Percentiles rank a stretch among this genome's conserved stretches.
phyloP scores from a whole-genome alignment of 1,140 invertebrate genomes.

The Aporrectodea caliginosa region DNA sequence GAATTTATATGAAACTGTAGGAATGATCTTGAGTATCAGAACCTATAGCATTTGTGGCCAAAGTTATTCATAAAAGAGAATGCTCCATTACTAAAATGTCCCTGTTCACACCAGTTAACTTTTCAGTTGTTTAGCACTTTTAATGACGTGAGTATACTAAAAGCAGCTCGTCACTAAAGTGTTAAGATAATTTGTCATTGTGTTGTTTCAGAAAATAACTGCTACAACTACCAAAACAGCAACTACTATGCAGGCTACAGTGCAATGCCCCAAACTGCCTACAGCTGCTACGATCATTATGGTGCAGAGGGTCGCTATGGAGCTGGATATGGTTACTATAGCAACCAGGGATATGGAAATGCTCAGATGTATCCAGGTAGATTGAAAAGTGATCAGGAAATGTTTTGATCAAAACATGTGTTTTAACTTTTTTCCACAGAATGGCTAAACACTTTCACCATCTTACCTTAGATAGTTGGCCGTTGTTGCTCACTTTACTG shows the following conservation, averaged over 20 bases:
- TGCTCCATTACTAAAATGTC: neutral
- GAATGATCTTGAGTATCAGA: no score
- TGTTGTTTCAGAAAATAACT: neutral
- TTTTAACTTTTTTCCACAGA: no score
- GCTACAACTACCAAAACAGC: neutral
- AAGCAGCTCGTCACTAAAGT: neutral
- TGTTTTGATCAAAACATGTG: no score
- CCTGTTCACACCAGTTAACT: neutral
- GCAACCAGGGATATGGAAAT: neutral
- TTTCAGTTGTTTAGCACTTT: neutral
- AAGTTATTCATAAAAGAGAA: no score
- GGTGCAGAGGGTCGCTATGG: neutral
- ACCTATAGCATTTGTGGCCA: no score
- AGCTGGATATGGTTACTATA: neutral
- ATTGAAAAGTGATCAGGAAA: no score
- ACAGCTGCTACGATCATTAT: neutral
- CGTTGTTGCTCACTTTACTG: no score
- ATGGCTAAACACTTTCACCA: no score
- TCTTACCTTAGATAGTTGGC: no score
- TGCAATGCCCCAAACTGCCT: neutral
- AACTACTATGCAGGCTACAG: neutral
- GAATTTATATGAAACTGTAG: no score
- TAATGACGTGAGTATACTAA: neutral
- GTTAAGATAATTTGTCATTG: neutral
- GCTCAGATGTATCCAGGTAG: no score